Base-by-base conservation (phyloP, 2,113 vertebrate species). In the Callipepla californica region DNA sequence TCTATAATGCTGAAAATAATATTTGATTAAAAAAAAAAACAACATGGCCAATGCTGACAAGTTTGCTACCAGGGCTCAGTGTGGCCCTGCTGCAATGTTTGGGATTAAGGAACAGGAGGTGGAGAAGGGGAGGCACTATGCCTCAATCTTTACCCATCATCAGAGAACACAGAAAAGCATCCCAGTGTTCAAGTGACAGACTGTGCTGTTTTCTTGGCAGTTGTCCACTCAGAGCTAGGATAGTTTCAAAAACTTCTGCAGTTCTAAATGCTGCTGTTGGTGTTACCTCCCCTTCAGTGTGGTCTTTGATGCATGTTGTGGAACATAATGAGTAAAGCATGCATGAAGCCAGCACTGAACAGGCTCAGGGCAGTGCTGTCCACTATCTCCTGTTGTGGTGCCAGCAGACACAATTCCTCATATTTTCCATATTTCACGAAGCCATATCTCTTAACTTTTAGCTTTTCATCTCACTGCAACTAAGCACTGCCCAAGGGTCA, bases 11-110 rank as follows among this genome's bases (percentile, higher is more conserved):
- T 50, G 68, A 36, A 48, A 65, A 50, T 40, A 85, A 7, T 26
- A 72, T 42, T 82, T 76, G 20, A 62, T 69, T 40, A 40, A 40
- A 40, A 36, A 40, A 36, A 89, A 79, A 75, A 36, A 7, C 36
- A 26, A 4, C 0, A 0, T 72, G 61, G 36, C 63, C 68, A 18
- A 58, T 22, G n/a, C 28, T 36, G 61, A 32, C 25, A 73, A 2
- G 0, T 69, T 81, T 47, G 51, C 38, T 75, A 20, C 28, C 44
- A 69, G 62, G 13, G 36, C 66, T 79, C 85, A 42, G 36, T 25
- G 47, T 32, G n/a, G 28, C n/a, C 19, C 65, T 32, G 18, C 1
- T 38, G 53, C 44, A 32, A 66, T 7, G 38, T 48, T 69, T 48
- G 6, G 44, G 62, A 48, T 65, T 75, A 9, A 73, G 40, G 26